Evolutionary conservation across 2,113 vertebrate genomes (phyloP).

Genomic region (Ranitomeya variabilis): DNA sequence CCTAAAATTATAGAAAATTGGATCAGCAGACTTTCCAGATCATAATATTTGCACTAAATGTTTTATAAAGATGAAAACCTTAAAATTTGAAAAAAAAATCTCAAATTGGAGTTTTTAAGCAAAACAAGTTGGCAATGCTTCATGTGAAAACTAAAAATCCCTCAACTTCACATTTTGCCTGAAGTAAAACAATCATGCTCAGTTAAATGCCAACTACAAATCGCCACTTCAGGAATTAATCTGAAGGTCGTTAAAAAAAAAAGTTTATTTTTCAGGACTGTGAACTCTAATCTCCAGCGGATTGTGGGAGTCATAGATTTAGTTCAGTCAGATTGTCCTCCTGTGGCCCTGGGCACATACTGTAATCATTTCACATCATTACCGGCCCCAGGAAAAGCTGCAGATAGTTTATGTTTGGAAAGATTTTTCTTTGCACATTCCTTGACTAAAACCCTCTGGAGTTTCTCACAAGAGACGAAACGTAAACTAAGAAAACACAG

Average conservation of each 20-base stretch:
- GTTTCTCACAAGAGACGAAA: neutral
- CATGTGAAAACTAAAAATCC: neutral
- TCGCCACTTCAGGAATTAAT: neutral
- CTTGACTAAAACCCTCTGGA: slow-evolving; percentile 22
- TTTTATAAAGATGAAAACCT: neutral
- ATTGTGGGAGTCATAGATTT: slow-evolving; percentile 22
- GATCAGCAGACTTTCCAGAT: neutral
- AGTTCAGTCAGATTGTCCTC: slow-evolving; percentile 46
- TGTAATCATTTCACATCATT: slow-evolving; percentile 48
- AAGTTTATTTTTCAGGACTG: slow-evolving; percentile 11
- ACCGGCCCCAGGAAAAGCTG: slow-evolving; percentile 29
- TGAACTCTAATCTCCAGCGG: slow-evolving; percentile 35
- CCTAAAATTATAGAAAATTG: neutral
- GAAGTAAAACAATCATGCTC: neutral
- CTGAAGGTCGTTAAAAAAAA: slow-evolving; percentile 17
- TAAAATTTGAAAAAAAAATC: neutral
- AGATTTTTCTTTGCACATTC: slow-evolving; percentile 35
- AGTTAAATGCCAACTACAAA: neutral
- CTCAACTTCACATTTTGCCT: neutral
- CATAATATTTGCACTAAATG: neutral
- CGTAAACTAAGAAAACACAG: slow-evolving; percentile 11
- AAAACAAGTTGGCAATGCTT: neutral
- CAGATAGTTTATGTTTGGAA: slow-evolving; percentile 19
- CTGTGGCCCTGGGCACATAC: slow-evolving; percentile 39
- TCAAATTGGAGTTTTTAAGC: neutral